Evolutionary conservation across 2,113 vertebrate species (phyloP).

Genomic region (Falco punctatus): DNA sequence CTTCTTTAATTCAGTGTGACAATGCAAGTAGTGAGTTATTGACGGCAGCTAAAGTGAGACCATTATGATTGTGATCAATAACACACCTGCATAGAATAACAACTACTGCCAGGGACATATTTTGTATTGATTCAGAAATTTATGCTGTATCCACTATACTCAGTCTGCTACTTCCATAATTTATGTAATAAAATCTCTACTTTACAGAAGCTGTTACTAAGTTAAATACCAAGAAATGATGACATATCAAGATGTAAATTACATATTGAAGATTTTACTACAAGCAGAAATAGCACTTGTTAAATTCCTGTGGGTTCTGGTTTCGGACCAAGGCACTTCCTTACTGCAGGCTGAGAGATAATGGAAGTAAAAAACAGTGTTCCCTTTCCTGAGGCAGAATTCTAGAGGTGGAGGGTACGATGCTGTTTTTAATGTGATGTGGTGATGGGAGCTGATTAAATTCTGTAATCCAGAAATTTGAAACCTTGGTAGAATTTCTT

Average conservation of each 20-base stretch:
- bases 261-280: slow-evolving; percentile 54
- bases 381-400: slow-evolving; percentile 3
- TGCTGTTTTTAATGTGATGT: neutral
- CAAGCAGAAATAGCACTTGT: slow-evolving; percentile 50
- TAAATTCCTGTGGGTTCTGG: slow-evolving; percentile 52
- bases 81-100: slow-evolving; percentile 60
- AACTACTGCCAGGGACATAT: slow-evolving; percentile 23
- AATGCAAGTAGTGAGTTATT: slow-evolving; percentile 49
- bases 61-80: slow-evolving; percentile 69
- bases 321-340: slow-evolving; percentile 44
- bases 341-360: slow-evolving; percentile 37
- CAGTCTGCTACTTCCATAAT: slow-evolving; percentile 40
- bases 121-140: slow-evolving; percentile 63
- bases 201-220: slow-evolving; percentile 49
- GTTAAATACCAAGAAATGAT: slow-evolving; percentile 68
- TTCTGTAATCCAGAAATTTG: neutral
- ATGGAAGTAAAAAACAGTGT: neutral
- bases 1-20: slow-evolving; percentile 47
- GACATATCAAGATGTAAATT: slow-evolving; percentile 62
- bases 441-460: neutral
- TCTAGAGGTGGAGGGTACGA: neutral
- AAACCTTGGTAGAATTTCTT: neutral
- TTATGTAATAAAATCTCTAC: slow-evolving; percentile 55
- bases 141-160: slow-evolving; percentile 13
- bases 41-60: slow-evolving; percentile 42